Base-by-base conservation (phyloP, 2,888 invertebrate genomes). In the Pachliopta kotzebuea region DNA sequence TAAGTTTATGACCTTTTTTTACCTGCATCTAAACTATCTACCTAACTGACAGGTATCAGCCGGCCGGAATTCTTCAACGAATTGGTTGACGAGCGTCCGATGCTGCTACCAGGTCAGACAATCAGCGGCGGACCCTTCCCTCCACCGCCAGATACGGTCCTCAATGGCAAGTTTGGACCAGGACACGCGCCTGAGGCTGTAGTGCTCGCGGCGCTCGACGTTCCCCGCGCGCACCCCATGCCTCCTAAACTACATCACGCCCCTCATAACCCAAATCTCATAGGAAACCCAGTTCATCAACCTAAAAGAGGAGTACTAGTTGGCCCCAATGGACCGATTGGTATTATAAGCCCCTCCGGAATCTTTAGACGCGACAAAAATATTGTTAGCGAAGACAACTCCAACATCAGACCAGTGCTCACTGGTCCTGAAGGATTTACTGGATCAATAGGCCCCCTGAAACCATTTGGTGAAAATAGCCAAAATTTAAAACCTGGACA, bases 301-400 rank as follows among this genome's bases (percentile, higher is more conserved):
- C 29, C 56, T 14, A 61, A 50, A 17, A 23, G 24, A 3, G 66
- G 63, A 3, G 70, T 70, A 20, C 67, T 72, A 18, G 68, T 74
- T 11, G 75, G 80, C 11, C 78, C 77, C 0, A 90, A 86, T 0
- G 86, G 88, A 8, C 84, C 84, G 2, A 83, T 81, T 0, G 85
- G 83, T 0, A 67, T 71, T 42, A 78, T 81, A 0, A 93, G 93
- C 18, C 92, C 93, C 4, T 90, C 90, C 0, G 72, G 72, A 4
- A 54, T 68, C 11, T 65, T 69, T 11, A 61, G 60, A 18, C 68
- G 61, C 11, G 42, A 29, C 29, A 60, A 29, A 24, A 21, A 49
- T 14, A 17, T 42, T n/a, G 69, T 69, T 21, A n/a, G 45, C 8
- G 24, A 54, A 66, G n/a, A 67, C 65, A 58, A 69, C 67, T 56